Conservation (phyloP, 2,888 invertebrate species). For the Ochropleura plecta region DNA sequence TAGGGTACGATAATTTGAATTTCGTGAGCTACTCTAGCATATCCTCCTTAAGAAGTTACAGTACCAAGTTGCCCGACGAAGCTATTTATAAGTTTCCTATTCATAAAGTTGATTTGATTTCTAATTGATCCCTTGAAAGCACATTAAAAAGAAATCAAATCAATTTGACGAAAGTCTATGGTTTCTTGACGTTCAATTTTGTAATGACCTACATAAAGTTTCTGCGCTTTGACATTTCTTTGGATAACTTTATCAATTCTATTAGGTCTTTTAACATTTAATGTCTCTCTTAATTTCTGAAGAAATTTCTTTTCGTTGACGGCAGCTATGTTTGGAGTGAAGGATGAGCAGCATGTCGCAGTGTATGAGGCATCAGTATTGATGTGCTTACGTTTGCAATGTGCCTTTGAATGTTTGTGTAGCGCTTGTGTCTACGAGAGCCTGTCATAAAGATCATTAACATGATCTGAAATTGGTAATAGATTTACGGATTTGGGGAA, state of each 20-base stretch:
- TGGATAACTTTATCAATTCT: neutral
- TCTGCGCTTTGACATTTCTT: neutral
- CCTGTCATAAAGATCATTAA: slow-evolving; percentile 45
- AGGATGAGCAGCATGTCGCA: slow-evolving; percentile 75
- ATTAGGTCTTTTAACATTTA: slow-evolving; percentile 6
- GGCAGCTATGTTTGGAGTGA: slow-evolving; percentile 57
- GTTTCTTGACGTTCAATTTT: slow-evolving; percentile 32
- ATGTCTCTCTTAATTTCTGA: slow-evolving; percentile 40
- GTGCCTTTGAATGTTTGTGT: slow-evolving; percentile 78
- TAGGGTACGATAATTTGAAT: neutral
- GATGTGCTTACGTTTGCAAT: slow-evolving; percentile 77
- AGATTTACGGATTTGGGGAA: slow-evolving; percentile 20
- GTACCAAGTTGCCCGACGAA: slow-evolving; percentile 5
- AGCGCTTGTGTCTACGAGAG: slow-evolving; percentile 65
- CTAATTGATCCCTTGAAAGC: slow-evolving; percentile 11
- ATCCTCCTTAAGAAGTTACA: neutral
- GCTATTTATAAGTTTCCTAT: slow-evolving; percentile 16
- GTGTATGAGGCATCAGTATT: slow-evolving; percentile 73
- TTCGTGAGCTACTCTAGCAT: neutral
- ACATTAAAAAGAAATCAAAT: slow-evolving; percentile 44
- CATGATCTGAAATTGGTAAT: slow-evolving; percentile 43
- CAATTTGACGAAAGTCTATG: slow-evolving; percentile 38
- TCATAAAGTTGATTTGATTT: slow-evolving; percentile 46
- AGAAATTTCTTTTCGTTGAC: slow-evolving; percentile 66
- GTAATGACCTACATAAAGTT: slow-evolving; percentile 11